Evolutionary conservation across 2,113 vertebrate genomes (phyloP).

Genomic region (Glaucomys volans): DNA sequence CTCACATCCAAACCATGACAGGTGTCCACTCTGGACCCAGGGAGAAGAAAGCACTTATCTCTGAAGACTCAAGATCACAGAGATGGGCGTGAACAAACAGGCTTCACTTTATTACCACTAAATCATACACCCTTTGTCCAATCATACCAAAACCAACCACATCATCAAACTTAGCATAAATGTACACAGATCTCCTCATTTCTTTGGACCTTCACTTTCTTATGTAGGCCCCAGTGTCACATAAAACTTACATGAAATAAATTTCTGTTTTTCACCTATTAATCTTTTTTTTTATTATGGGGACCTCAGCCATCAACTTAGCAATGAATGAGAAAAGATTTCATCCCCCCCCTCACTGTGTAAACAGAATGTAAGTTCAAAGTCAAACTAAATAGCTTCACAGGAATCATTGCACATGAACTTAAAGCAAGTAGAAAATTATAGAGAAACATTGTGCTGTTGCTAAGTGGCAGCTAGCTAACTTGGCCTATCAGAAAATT

Average conservation of each 20-base stretch:
- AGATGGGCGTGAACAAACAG: not conserved
- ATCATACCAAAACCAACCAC: not conserved
- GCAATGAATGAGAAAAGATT: not conserved
- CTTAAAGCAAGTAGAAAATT: conserved; percentile 21
- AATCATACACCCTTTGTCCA: not conserved
- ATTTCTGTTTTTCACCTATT: not conserved
- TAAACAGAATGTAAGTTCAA: conserved; percentile 48
- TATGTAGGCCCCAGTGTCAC: not conserved
- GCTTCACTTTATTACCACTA: not conserved
- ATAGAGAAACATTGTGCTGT: not conserved
- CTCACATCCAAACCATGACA: too few species aligned
- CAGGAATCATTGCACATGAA: not conserved
- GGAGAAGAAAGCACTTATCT: not conserved
- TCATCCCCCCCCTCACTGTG: not conserved
- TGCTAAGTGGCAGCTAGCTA: not conserved
- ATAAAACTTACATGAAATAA: not conserved
- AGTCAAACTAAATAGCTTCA: conserved; percentile 34
- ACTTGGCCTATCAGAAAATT: not conserved
- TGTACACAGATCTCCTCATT: not conserved
- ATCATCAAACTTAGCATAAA: not conserved
- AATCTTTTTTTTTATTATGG: not conserved
- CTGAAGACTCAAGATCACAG: not conserved
- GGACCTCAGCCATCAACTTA: not conserved
- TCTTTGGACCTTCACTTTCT: not conserved
- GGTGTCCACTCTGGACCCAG: too few species aligned